Conservation (phyloP, 2,797 vertebrate genomes). For the Ctenosaura bakeri region DNA sequence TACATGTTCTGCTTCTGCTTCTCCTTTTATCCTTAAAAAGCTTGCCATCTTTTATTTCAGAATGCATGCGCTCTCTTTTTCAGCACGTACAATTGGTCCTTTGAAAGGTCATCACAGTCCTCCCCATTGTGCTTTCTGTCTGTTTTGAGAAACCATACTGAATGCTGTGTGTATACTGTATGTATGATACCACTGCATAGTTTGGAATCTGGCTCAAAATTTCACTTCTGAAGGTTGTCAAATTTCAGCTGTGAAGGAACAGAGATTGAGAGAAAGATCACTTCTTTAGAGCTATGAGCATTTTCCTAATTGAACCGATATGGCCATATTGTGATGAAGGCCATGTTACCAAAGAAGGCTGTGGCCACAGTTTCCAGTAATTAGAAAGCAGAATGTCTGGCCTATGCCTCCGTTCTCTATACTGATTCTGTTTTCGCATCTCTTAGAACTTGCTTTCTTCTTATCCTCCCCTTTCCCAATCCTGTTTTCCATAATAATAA, state of each 20-base stretch:
- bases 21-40: background rate
- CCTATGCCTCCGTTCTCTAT: background rate
- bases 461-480: background rate
- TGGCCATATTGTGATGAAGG: background rate
- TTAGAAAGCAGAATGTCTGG: background rate
- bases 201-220: constrained; percentile 2
- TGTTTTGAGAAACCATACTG: background rate
- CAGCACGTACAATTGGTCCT: background rate
- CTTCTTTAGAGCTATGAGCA: background rate
- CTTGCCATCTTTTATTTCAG: background rate
- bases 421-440: too few relatives aligned
- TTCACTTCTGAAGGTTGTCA: background rate
- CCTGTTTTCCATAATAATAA: background rate
- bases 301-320: background rate
- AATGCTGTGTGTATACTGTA: background rate
- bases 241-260: background rate
- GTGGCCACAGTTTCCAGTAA: background rate
- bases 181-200: background rate
- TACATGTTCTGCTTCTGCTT: background rate
- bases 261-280: background rate
- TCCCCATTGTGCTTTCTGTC: background rate
- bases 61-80: background rate
- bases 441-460: background rate
- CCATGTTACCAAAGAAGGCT: background rate
- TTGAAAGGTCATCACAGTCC: background rate